These are phyloP conservation scores for Enchytraeus crypticus DNA, from an alignment of 2,888 invertebrate species.

Conservation along the genomic window DNA sequence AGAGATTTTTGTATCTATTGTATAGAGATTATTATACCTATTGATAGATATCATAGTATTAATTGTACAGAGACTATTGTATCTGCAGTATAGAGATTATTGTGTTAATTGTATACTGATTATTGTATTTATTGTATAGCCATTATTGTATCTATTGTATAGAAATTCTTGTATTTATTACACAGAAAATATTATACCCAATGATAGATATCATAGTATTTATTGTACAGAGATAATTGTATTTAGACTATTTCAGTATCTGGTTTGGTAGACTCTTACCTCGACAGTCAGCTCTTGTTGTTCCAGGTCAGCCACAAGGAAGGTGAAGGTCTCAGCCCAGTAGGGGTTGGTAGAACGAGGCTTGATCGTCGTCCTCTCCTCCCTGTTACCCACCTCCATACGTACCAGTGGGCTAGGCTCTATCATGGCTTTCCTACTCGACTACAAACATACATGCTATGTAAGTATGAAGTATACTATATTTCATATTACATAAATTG, in stretches of 20 bases:
- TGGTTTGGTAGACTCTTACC: too few species aligned
- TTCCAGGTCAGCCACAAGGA: slow-evolving; percentile 82
- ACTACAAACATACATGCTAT: too few species aligned
- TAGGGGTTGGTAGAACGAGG: slow-evolving; percentile 74
- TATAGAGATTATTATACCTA: too few species aligned
- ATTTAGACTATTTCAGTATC: too few species aligned
- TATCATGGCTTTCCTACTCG: not conserved
- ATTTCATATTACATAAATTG: too few species aligned
- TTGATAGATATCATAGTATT: too few species aligned
- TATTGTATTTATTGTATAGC: too few species aligned
- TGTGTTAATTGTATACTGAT: too few species aligned
- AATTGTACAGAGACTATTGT: too few species aligned
- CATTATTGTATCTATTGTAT: not conserved
- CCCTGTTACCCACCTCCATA: slow-evolving; percentile 61
- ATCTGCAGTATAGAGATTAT: not conserved
- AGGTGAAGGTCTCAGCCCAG: slow-evolving; percentile 89
- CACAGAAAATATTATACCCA: not conserved
- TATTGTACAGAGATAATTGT: too few species aligned
- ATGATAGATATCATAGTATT: not conserved
- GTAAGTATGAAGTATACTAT: too few species aligned
- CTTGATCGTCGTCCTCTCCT: slow-evolving; percentile 34
- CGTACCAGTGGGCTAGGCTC: slow-evolving; percentile 61
- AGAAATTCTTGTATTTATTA: not conserved
- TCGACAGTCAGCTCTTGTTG: slow-evolving; percentile 75
- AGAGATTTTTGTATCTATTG: too few species aligned